Conservation (phyloP, 2,888 invertebrate species). For the Cephonodes hylas region DNA sequence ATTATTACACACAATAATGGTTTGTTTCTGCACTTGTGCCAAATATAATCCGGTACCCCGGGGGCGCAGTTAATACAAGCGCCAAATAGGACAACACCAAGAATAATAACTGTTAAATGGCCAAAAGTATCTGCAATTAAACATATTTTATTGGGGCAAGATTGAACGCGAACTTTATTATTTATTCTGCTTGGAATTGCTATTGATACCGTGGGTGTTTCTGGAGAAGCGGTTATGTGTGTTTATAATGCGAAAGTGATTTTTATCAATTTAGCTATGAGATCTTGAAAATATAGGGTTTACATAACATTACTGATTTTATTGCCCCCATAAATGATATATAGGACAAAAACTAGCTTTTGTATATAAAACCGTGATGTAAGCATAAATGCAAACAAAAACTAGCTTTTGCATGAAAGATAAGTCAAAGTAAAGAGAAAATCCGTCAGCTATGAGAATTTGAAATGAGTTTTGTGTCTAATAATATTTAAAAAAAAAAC, state of each 20-base stretch:
- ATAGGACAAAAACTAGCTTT: too few species aligned
- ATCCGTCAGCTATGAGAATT: too few species aligned
- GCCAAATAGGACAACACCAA: constrained; percentile 11
- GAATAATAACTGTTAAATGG: constrained; percentile 11
- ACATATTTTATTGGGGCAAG: constrained; percentile 10
- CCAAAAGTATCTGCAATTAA: constrained; percentile 4
- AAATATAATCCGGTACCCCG: constrained; percentile 8
- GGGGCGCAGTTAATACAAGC: constrained; percentile 5
- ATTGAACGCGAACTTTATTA: not conserved
- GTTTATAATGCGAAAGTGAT: not conserved
- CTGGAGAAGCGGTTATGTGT: not conserved
- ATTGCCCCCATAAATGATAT: too few species aligned
- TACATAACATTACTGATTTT: too few species aligned
- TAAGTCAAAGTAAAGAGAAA: too few species aligned
- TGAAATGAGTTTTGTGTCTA: too few species aligned
- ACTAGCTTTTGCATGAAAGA: too few species aligned
- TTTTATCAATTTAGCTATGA: too few species aligned
- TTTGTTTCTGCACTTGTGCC: constrained; percentile 1
- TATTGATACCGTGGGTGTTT: not conserved
- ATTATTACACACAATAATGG: not conserved
- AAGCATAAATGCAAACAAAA: too few species aligned
- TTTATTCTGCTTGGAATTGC: not conserved
- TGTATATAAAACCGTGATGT: too few species aligned
- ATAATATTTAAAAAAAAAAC: too few species aligned
- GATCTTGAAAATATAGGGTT: too few species aligned